Base-by-base conservation (phyloP, 1,140 invertebrate genomes). In the Lordiphosa collinella region DNA sequence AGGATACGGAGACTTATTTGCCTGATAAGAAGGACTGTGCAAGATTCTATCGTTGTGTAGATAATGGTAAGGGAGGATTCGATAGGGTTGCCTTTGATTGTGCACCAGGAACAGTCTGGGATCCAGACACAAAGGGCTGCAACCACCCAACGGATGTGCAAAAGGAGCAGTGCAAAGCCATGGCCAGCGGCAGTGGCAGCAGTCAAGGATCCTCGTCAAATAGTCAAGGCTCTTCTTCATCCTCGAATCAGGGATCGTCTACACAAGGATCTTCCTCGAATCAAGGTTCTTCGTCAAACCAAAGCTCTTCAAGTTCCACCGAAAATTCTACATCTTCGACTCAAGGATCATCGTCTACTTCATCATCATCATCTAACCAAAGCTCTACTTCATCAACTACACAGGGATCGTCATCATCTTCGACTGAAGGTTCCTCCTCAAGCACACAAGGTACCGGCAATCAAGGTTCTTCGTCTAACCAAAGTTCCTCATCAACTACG, bases 1-100 rank as follows among this genome's bases (percentile, higher is more conserved):
- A 91, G 48, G 59, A 70, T 11, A 68, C 86, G n/a, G 92, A 93
- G 87, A 94, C 94, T 5, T 95, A 94, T 64, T 70, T 88, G 25
- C 40, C 70, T 7, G 84, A 89, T 34, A 90, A 69, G 36, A 41
- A 86, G 78, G 25, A 91, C 91, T 88, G 88, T 87, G 9, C 84
- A 18, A 93, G 93, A 64, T 94, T 94, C 69, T 93, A 94, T 61
- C 90, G 93, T 69, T 94, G 94, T 86, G 91, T 94, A 0, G 89
- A 90, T 54, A 89, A 92, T 49, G 92, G 91, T 1, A 86, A 89
- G 31, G 90, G 90, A 9, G 90, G 89, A 1, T 92, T 89, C 35
- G 90, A 75, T 22, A 91, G 86, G 60, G 90, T 92, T 69, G 89
- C 92, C 34, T 94, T 93, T 68, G 90, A 89, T 50, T 94, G 93